These are phyloP conservation scores for Thumatha senex DNA, from an alignment of 2,888 invertebrate genomes.

Conservation along the genomic window DNA sequence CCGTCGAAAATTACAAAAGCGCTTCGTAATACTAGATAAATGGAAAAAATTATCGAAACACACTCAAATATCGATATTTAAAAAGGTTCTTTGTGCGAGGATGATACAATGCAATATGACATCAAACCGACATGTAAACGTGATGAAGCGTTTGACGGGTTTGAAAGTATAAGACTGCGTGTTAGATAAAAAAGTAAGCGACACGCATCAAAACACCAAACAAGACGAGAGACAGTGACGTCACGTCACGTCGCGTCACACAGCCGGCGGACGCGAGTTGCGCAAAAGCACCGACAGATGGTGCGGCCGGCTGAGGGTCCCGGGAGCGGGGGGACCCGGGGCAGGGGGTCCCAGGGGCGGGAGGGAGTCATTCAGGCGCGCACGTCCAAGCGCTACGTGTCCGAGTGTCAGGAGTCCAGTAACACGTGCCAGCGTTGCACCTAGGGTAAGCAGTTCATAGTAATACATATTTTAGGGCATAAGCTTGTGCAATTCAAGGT, in stretches of 20 bases:
- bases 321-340: constrained; percentile 11
- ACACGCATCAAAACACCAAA: constrained; percentile 23
- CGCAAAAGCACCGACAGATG: constrained; percentile 6
- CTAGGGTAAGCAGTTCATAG: constrained; percentile 62
- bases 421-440: constrained; percentile 97
- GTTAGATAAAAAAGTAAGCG: constrained; percentile 29
- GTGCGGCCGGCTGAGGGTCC: constrained; percentile 15
- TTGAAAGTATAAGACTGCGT: constrained; percentile 21
- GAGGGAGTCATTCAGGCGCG: constrained; percentile 44
- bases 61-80: constrained; percentile 1
- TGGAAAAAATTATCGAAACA: constrained; percentile 1
- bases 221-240: constrained; percentile 1
- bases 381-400: constrained; percentile 60
- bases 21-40: constrained; percentile 24
- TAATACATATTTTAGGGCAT: no score
- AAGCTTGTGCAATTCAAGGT: no score
- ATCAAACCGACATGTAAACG: constrained; percentile 8
- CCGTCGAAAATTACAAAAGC: constrained; percentile 19
- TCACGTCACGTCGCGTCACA: constrained; percentile 7
- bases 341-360: constrained; percentile 7
- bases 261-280: constrained; percentile 15
- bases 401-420: constrained; percentile 87
- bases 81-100: constrained; percentile 17
- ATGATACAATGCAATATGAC: neutral
- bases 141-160: constrained; percentile 11